Evolutionary conservation across 92 coral and sea anemone species (phyloP).

Genomic region (Phenganax marumi): DNA sequence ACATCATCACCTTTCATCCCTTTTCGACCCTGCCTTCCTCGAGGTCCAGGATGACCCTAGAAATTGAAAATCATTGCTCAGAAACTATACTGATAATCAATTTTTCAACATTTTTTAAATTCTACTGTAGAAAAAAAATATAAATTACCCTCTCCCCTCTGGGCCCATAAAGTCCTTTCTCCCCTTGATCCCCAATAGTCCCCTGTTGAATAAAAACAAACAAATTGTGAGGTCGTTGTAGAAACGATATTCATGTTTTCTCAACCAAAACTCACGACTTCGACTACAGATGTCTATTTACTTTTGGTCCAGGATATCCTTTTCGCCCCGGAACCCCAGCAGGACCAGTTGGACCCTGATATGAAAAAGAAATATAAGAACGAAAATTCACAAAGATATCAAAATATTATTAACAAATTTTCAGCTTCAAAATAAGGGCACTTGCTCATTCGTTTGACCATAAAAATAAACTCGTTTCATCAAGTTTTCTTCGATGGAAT

Average conservation of each 20-base stretch:
- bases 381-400: not conserved
- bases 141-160: constrained; percentile 10
- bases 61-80: not conserved
- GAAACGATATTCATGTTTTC: too few relatives aligned
- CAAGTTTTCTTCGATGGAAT: too few relatives aligned
- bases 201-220: not conserved
- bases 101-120: not conserved
- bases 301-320: constrained; percentile 37
- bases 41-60: constrained; percentile 35
- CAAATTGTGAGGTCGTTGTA: not conserved
- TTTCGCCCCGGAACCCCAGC: constrained; percentile 8
- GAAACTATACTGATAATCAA: not conserved
- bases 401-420: too few relatives aligned
- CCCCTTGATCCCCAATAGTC: not conserved
- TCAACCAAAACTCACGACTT: not conserved
- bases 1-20: constrained; percentile 46
- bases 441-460: not conserved
- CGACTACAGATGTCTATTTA: not conserved
- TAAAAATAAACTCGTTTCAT: not conserved
- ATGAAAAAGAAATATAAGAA: not conserved
- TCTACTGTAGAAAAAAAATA: not conserved
- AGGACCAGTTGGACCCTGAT: constrained; percentile 15
- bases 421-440: too few relatives aligned
- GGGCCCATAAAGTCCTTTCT: not conserved
- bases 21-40: constrained; percentile 32